phyloP scores from a whole-genome alignment of 2,797 vertebrate genomes.

The Pelochelys cantorii region DNA sequence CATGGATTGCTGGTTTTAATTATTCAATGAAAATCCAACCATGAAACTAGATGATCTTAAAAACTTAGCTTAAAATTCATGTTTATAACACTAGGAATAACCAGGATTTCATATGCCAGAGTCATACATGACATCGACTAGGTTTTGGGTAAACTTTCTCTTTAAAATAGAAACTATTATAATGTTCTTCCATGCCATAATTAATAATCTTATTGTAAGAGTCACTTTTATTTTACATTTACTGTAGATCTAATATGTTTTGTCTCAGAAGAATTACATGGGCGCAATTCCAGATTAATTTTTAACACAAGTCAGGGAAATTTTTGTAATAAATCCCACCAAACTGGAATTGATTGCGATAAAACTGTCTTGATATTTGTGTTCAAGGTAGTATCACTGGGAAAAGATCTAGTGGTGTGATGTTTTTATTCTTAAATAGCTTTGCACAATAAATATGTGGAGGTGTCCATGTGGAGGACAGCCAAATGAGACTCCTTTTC shows the following conservation, averaged over 20 bases:
- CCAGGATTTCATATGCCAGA: conserved; percentile 55
- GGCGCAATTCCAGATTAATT: background rate
- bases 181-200: background rate
- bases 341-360: background rate
- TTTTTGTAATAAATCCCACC: background rate
- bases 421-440: background rate
- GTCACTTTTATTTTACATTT: background rate
- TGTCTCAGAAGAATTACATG: conserved; percentile 12
- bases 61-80: conserved; percentile 60
- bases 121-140: conserved; percentile 45
- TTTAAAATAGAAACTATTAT: conserved; percentile 14
- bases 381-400: fast-evolving
- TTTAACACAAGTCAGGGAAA: background rate
- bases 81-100: conserved; percentile 55
- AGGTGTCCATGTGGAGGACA: background rate
- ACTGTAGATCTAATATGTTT: background rate
- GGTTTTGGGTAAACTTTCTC: conserved; percentile 29
- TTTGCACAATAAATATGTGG: background rate
- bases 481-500: background rate
- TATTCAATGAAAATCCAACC: conserved; percentile 65
- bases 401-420: background rate
- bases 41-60: conserved; percentile 64
- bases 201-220: conserved; percentile 46
- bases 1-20: conserved; percentile 48
- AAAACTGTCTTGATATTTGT: background rate